Evolutionary conservation across 1,140 invertebrate species (phyloP).

Genomic region (Tyrophagus putrescentiae): DNA sequence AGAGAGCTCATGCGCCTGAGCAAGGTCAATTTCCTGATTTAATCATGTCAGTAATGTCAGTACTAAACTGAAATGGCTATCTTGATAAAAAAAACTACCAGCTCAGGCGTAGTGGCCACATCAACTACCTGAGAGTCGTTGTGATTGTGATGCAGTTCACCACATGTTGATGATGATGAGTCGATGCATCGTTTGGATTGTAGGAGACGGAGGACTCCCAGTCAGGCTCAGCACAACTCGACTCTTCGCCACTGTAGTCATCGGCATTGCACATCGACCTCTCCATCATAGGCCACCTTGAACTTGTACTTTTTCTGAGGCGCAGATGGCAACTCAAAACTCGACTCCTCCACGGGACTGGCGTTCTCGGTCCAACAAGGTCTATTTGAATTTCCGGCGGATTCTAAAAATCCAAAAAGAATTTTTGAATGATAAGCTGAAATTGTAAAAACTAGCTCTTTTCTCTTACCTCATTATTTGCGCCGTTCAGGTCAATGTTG

Average conservation of each 20-base stretch:
- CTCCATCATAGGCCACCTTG: not conserved
- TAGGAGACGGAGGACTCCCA: not conserved
- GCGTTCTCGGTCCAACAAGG: slow-evolving; percentile 3
- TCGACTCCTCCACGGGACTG: slow-evolving; percentile 12
- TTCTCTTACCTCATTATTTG: no score
- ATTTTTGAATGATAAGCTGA: no score
- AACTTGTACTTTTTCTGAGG: not conserved
- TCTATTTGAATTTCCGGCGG: slow-evolving; percentile 10
- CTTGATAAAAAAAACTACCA: slow-evolving; percentile 7
- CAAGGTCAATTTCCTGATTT: not conserved
- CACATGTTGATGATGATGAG: not conserved
- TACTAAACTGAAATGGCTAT: not conserved
- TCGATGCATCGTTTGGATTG: not conserved
- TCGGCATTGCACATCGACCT: slow-evolving; percentile 7
- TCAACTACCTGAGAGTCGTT: not conserved
- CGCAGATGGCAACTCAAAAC: not conserved
- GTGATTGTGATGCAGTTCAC: not conserved
- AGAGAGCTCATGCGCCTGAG: slow-evolving; percentile 8
- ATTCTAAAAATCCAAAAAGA: no score
- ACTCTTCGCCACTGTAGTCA: not conserved
- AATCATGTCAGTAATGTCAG: not conserved
- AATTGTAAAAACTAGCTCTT: no score
- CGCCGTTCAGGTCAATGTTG: no score
- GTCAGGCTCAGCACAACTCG: not conserved
- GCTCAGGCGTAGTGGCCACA: slow-evolving; percentile 8